phyloP scores from a whole-genome alignment of 1,140 invertebrate species.

The Bombus impatiens region DNA sequence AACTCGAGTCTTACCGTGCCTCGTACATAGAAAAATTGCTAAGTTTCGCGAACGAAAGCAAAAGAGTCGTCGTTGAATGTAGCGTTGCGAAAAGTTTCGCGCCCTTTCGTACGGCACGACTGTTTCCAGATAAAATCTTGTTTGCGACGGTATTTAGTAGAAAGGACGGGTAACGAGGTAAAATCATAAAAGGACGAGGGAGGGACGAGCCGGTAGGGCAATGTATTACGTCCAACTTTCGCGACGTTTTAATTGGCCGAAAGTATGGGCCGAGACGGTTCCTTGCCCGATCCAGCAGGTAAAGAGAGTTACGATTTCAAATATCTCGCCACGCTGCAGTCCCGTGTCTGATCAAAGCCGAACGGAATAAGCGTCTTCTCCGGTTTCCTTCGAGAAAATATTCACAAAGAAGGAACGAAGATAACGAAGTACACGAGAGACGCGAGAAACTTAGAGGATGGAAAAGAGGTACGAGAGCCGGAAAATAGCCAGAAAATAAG shows the following conservation, averaged over 20 bases:
- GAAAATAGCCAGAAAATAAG: conserved; percentile 14
- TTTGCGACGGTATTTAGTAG: conserved; percentile 1
- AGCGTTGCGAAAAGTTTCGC: neutral
- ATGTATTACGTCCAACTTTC: conserved; percentile 54
- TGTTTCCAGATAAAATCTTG: conserved; percentile 22
- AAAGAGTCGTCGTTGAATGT: neutral
- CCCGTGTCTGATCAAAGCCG: conserved; percentile 57
- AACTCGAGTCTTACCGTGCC: neutral
- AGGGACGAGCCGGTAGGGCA: conserved; percentile 9
- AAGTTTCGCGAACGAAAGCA: neutral
- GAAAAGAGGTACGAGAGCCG: neutral
- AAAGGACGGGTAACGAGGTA: conserved; percentile 21
- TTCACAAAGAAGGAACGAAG: conserved; percentile 37
- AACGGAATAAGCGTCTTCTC: conserved; percentile 53
- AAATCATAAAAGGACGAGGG: conserved; percentile 19
- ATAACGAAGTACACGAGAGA: conserved; percentile 43
- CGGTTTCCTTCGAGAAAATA: conserved; percentile 34
- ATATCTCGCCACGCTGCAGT: conserved; percentile 15
- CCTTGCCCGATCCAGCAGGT: neutral
- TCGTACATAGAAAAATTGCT: neutral
- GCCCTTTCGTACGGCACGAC: neutral
- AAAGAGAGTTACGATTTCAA: neutral
- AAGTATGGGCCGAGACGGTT: conserved; percentile 28
- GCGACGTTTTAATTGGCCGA: conserved; percentile 64
- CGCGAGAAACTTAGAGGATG: conserved; percentile 24